A percentile compares a stretch with the other conserved stretches of the same genome.
Evolutionary conservation across 2,797 vertebrate genomes (phyloP).

Genomic region (Spinibarbus caldwelli): DNA sequence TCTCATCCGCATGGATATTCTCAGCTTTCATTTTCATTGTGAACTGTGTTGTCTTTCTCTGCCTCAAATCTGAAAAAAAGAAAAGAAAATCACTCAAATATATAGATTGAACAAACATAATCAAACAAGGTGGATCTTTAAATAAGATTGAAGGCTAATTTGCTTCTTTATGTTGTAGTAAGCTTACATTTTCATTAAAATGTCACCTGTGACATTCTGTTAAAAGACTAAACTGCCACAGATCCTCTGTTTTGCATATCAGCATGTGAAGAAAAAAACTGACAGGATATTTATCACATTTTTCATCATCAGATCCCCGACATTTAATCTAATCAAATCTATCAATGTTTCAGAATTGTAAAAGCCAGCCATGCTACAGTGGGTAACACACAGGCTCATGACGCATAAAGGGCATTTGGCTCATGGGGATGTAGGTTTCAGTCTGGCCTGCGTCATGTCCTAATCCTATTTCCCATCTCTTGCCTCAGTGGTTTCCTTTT

Average conservation of each 20-base stretch:
- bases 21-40: slow-evolving; percentile 34
- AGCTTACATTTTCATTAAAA: not conserved
- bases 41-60: slow-evolving; percentile 16
- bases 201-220: slow-evolving; percentile 1
- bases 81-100: slow-evolving; percentile 6
- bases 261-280: not conserved
- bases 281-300: slow-evolving; percentile 19
- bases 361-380: not conserved
- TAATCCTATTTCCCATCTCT: not conserved
- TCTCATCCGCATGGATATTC: slow-evolving; percentile 12
- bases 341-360: not conserved
- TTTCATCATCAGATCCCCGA: not conserved
- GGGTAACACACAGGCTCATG: not conserved
- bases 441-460: not conserved
- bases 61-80: not conserved
- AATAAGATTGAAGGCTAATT: not conserved
- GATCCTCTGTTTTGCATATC: not conserved
- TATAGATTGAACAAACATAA: not conserved
- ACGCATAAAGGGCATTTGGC: not conserved
- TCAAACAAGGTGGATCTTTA: slow-evolving; percentile 6
- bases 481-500: not conserved
- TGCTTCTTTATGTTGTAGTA: not conserved
- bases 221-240: not conserved
- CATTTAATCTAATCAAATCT: not conserved
- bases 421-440: not conserved